Evolutionary conservation across 1,140 invertebrate species (phyloP).

Genomic region (Panagrolaimus sp.): DNA sequence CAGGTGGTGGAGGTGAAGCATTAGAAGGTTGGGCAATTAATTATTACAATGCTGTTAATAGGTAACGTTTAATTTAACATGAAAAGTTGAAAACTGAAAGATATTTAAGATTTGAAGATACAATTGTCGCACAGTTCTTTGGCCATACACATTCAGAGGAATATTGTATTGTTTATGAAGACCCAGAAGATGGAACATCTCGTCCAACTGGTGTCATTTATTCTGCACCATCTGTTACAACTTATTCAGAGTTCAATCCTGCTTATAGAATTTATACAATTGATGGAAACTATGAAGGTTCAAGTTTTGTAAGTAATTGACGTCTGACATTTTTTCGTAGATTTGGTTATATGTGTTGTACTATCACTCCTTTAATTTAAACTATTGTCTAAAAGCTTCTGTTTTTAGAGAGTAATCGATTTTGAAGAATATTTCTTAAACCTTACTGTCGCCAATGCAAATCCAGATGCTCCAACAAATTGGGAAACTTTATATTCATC

Average conservation of each 20-base stretch:
- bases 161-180: conserved; percentile 69
- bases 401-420: conserved; percentile 46
- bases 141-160: conserved; percentile 91
- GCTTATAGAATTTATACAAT: conserved; percentile 52
- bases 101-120: conserved; percentile 71
- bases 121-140: conserved; percentile 85
- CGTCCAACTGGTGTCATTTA: conserved; percentile 37
- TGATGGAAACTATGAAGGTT: conserved; percentile 30
- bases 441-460: conserved; percentile 17
- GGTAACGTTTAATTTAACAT: conserved; percentile 50
- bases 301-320: conserved; percentile 26
- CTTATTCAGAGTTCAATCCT: conserved; percentile 26
- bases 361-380: too few relatives aligned
- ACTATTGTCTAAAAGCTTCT: too few relatives aligned
- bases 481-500: conserved; percentile 49
- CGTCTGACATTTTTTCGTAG: not conserved
- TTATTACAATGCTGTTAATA: conserved; percentile 63
- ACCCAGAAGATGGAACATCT: conserved; percentile 45
- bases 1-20: conserved; percentile 65
- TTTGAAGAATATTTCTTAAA: conserved; percentile 51
- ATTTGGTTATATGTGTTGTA: too few relatives aligned
- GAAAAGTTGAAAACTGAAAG: not conserved
- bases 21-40: conserved; percentile 64
- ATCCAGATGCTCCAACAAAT: conserved; percentile 24
- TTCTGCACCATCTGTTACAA: conserved; percentile 53